Base-by-base conservation (phyloP, 2,797 vertebrate genomes). In the Columba guinea region DNA sequence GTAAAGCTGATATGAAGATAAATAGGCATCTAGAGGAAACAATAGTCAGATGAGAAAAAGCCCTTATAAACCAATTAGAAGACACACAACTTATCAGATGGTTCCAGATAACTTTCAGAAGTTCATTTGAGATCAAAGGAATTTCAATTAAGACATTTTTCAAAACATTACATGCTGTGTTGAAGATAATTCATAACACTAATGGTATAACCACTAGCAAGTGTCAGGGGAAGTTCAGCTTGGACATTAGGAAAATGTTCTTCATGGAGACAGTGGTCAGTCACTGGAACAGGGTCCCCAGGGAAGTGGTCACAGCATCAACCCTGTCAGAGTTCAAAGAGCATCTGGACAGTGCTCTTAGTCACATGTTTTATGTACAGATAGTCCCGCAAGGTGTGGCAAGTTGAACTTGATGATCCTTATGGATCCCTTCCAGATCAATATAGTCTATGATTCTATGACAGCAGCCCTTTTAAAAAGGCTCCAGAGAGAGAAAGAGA, bases 391-490 rank as follows among this genome's bases (percentile, higher is more conserved):
- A 7, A 74, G 27, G 16, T 56, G 3, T 17, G 27, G 19, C 10
- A 3, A 23, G 7, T 3, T 74, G 11, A 15, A 41, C 5, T 32
- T 4, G 5, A 10, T 48, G 24, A 63, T 49, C 32, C 7, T 62
- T 37, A 14, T 5, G 5, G 0, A 0, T 55, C 26, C 15, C 12
- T 76, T 85, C 26, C 41, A 74, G 3, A 22, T 4, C 12, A 23
- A 73, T 22, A 63, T 32, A 59, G 17, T 48, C 21, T 39, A 30
- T 32, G 35, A 56, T 14, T 79, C 22, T 55, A 0, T 28, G 55
- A n/a, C 13, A 70, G 2, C 15, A 65, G 39, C 39, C 14, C 39
- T 39, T 39, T 39, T 13, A 39, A 39, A 39, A 39, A 39, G 39
- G 39, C 39, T 39, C 39, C 39, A 39, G 41, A 62, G 20, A 75